Conservation (phyloP, 2,888 invertebrate species). For the Dasysyrphus tricinctus region DNA sequence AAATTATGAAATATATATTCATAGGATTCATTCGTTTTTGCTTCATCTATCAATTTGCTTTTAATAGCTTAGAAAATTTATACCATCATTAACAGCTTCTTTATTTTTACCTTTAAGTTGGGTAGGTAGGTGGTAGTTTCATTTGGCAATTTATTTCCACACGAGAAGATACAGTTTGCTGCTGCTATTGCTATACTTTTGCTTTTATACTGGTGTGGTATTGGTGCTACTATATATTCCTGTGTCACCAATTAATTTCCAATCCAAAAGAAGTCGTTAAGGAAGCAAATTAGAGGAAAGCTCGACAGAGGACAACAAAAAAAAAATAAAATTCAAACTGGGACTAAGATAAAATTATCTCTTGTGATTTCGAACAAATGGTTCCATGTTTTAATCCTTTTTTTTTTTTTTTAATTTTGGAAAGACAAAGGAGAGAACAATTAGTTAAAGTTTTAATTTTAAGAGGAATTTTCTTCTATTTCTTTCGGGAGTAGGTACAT, state of each 20-base stretch:
- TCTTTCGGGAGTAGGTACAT: too few species aligned
- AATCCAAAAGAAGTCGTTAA: slow-evolving; percentile 49
- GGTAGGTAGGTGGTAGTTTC: neutral
- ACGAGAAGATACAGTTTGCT: slow-evolving; percentile 13
- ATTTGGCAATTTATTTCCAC: slow-evolving; percentile 20
- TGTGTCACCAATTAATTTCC: slow-evolving; percentile 67
- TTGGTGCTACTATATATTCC: slow-evolving; percentile 11
- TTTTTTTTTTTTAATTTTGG: neutral
- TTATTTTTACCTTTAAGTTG: slow-evolving; percentile 2
- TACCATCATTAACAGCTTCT: slow-evolving; percentile 59
- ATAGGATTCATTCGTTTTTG: slow-evolving; percentile 2
- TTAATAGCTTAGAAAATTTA: slow-evolving; percentile 46
- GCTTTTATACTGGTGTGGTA: slow-evolving; percentile 3
- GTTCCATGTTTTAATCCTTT: slow-evolving; percentile 5
- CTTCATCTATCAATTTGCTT: slow-evolving; percentile 37
- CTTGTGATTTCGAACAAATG: slow-evolving; percentile 35
- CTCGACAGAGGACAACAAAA: neutral
- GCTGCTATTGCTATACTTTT: neutral
- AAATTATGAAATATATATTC: slow-evolving; percentile 1
- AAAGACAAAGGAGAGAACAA: slow-evolving; percentile 1
- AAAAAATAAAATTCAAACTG: slow-evolving; percentile 8
- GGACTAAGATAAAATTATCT: slow-evolving; percentile 48
- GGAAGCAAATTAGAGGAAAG: slow-evolving; percentile 18
- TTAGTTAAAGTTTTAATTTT: slow-evolving; percentile 13
- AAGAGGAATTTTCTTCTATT: neutral